Evolutionary conservation across 92 coral and sea anemone genomes (phyloP), one percentile per base, ranked within the genome.

Genomic region (Meandrina meandrites): DNA sequence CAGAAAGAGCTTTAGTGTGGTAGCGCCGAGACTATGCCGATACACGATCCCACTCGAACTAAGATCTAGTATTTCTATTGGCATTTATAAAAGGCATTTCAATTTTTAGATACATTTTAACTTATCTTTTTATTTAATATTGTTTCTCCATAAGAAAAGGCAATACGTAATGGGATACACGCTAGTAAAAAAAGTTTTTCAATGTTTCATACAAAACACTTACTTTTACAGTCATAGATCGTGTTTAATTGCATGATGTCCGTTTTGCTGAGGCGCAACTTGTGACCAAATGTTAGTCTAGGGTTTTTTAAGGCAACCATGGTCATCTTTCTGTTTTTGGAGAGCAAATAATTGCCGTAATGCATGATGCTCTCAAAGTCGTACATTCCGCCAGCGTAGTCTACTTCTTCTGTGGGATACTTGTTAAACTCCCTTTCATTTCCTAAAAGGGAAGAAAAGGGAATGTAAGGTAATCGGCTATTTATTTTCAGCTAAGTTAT

Each of bases 321-420:
- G 9, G 96, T 94, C 18, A 93, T 89, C 31, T 87, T 94, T n/a
- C 62, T 83, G 87, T 94, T 94, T 74, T 92, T 94, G 40, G 96
- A 94, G 71, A 91, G 92, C 37, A 94, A 90, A 16, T 82, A 84
- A 91, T 94, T 94, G 32, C 96, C 94, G 82, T 94, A 94, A 81
- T 94, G 96, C 92, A 94, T 93, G 6, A 87, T 67, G 71, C 96
- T 94, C 16, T 90, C 79, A 87, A 89, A 94, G 84, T 94, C 96
- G 86, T 94, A 94, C 87, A 92, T 80, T 5, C 93, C 94, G 9
- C 94, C 96, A 21, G 76, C 93, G 62, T 77, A n/a, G 90, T 94
- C 96, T 75, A 94, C 83, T 1, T 88, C 82, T 24, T 80, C 81
- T 47, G 88, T 86, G 31, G 93, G 75, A 82, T 94, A 91, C 47